phyloP scores from a whole-genome alignment of 2,797 vertebrate species.

The Nannoperca obscura region DNA sequence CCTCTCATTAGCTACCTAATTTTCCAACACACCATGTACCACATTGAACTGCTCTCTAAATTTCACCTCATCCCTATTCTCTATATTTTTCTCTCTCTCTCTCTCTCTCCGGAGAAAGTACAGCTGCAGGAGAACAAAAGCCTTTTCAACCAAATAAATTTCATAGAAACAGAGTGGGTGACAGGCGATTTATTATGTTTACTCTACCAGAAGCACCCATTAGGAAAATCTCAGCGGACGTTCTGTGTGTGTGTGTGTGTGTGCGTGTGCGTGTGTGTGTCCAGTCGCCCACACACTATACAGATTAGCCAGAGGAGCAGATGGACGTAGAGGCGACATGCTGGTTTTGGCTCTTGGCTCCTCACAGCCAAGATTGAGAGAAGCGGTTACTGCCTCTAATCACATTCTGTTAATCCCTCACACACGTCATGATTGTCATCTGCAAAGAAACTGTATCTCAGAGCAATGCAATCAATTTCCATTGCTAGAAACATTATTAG shows the following conservation, averaged over 20 bases:
- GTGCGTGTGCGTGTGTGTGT: conserved; percentile 24
- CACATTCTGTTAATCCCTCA: conserved; percentile 58
- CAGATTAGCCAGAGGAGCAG: conserved; percentile 77
- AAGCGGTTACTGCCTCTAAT: conserved; percentile 45
- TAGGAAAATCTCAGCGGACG: conserved; percentile 51
- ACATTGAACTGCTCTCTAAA: conserved; percentile 11
- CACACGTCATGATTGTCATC: conserved; percentile 27
- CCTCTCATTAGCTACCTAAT: neutral
- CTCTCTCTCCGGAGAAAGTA: conserved; percentile 16
- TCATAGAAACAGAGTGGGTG: conserved; percentile 75
- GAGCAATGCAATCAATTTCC: neutral
- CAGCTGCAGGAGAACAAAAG: conserved; percentile 62
- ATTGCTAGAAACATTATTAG: conserved; percentile 1
- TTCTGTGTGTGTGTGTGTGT: conserved; percentile 21
- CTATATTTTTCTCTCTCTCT: neutral
- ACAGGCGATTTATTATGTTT: conserved; percentile 71
- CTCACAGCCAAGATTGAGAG: conserved; percentile 32
- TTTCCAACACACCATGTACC: conserved; percentile 6
- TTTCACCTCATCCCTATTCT: conserved; percentile 4
- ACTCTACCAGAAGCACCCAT: conserved; percentile 66
- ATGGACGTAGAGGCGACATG: conserved; percentile 71
- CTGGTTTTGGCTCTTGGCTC: conserved; percentile 56
- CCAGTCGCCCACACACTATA: conserved; percentile 39
- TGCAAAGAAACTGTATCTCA: conserved; percentile 3
- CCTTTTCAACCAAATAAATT: conserved; percentile 51